Conservation (phyloP, 2,113 vertebrate species). For the Ictalurus furcatus region DNA sequence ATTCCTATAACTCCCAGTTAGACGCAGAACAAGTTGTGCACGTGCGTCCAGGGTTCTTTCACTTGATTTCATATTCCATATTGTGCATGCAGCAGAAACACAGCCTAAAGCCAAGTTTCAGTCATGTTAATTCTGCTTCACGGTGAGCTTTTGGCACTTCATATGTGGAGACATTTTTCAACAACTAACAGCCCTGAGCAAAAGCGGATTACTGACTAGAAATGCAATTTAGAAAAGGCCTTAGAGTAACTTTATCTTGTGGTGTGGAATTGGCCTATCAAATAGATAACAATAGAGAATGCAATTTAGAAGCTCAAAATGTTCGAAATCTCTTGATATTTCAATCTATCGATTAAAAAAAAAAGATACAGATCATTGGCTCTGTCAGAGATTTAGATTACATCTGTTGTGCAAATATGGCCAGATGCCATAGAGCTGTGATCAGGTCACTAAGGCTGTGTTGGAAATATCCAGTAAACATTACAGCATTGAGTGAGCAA, state of each 20-base stretch:
- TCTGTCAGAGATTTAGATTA: neutral
- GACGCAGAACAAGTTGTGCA: neutral
- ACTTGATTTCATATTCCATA: conserved; percentile 13
- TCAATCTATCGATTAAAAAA: conserved; percentile 1
- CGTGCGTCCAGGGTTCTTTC: neutral
- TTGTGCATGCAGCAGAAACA: conserved; percentile 3
- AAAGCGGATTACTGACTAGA: conserved; percentile 29
- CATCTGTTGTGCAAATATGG: conserved; percentile 26
- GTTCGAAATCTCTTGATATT: conserved; percentile 9
- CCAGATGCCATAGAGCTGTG: neutral
- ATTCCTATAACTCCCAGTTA: conserved; percentile 6
- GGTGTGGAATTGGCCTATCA: conserved; percentile 30
- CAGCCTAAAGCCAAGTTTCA: neutral
- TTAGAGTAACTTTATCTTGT: conserved; percentile 19
- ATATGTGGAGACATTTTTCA: conserved; percentile 22
- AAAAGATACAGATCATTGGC: conserved; percentile 9
- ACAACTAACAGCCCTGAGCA: conserved; percentile 20
- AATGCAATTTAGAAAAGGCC: conserved; percentile 2
- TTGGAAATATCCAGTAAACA: conserved; percentile 23
- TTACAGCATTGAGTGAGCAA: conserved; percentile 27
- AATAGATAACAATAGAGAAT: neutral
- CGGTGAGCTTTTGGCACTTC: conserved; percentile 17
- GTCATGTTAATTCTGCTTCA: conserved; percentile 33
- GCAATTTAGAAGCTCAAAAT: neutral
- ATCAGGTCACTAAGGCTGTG: conserved; percentile 26